Base-by-base conservation (phyloP, 2,888 invertebrate genomes). In the Synanthedon myopaeformis region DNA sequence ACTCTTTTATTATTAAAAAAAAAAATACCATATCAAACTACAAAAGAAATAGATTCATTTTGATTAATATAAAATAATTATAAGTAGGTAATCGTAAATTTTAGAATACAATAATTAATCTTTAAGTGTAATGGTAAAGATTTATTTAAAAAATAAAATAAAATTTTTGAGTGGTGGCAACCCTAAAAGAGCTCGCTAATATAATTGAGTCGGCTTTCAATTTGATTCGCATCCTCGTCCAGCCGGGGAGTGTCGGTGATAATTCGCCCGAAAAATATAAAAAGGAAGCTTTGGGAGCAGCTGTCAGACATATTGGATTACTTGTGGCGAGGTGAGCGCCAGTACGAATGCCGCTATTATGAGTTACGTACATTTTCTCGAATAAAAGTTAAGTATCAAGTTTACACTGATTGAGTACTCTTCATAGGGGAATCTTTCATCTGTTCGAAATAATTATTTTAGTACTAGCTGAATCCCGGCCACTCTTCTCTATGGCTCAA, bases 191-290 rank as follows among this genome's bases (percentile, higher is more conserved):
- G 66, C 65, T 67, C 63, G 63, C 72, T 82, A 85, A 84, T 79
- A 82, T 83, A 87, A 86, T 87, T 85, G 86, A 86, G 83, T 80
- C 79, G 76, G 82, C 85, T 85, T 86, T 87, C 86, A 86, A 86
- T 86, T 86, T 85, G 86, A 86, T 85, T 85, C 86, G 74, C 79
- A 79, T 82, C 81, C 82, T 74, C 79, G 79, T 74, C 77, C 77
- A 67, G 69, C 66, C 70, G 74, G 72, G 67, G 76, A 76, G 85
- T 82, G 86, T 86, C 85, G 79, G 84, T 82, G 85, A 83, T 86
- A 85, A 86, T 86, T 86, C 85, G 79, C 67, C 78, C 79, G 81
- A 82, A 84, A 87, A 85, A 86, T 85, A 86, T 86, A 86, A 84
- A 84, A 87, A 82, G 82, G 73, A 73, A 66, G 69, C 73, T 66